A percentile compares a stretch with the other conserved stretches of the same genome.
Evolutionary conservation across 2,113 vertebrate genomes (phyloP).

Genomic region (Nothocercus nigrocapillus): DNA sequence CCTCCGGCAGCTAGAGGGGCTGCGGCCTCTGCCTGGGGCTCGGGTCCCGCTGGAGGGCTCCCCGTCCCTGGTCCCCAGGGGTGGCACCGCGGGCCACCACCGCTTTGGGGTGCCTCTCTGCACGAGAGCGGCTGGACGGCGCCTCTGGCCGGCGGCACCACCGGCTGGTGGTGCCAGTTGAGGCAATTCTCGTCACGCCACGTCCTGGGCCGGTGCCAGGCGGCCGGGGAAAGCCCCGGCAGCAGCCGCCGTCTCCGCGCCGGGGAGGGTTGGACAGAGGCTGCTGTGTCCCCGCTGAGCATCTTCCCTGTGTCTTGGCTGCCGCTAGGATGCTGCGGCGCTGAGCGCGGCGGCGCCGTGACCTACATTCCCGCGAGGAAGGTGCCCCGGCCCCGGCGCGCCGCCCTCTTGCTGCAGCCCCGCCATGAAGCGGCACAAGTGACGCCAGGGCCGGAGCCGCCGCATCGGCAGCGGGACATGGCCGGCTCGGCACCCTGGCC

Average conservation of each 20-base stretch:
- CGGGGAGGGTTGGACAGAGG: background rate
- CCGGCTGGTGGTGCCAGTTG: no score
- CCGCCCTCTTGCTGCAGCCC: background rate
- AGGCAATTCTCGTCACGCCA: no score
- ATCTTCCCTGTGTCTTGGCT: background rate
- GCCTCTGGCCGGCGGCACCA: no score
- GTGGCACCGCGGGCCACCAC: no score
- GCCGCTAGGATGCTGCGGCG: background rate
- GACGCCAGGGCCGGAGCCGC: background rate
- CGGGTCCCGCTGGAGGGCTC: no score
- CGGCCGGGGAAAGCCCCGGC: background rate
- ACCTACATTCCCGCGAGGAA: background rate
- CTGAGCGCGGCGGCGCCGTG: background rate
- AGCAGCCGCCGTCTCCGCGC: background rate
- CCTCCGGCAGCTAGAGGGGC: no score
- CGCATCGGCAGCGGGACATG: slow-evolving; percentile 30
- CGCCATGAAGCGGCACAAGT: slow-evolving; percentile 66
- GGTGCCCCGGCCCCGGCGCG: background rate
- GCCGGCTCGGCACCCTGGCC: slow-evolving; percentile 45
- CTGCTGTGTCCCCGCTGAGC: background rate
- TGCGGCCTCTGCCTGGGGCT: no score
- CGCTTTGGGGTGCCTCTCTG: no score
- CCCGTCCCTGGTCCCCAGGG: no score
- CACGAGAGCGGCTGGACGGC: background rate
- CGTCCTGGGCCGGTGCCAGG: background rate